Percentiles rank a stretch among this genome's conserved stretches.
These are phyloP conservation scores for Ramphastos sulfuratus DNA, from an alignment of 2,113 vertebrate species.

Conservation along the genomic window DNA sequence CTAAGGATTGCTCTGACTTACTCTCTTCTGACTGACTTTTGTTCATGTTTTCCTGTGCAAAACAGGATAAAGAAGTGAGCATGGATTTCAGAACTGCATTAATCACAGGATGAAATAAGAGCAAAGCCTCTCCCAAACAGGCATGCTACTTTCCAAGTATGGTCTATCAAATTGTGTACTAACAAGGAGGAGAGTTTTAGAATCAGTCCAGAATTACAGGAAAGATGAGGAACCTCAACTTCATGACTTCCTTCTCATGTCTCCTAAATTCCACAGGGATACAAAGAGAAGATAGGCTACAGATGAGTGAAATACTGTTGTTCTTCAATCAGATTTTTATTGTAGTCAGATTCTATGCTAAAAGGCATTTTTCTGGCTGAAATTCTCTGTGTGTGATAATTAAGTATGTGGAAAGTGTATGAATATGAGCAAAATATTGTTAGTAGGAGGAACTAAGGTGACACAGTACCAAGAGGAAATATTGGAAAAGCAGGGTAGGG, in stretches of 20 bases:
- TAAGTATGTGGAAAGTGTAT: background rate
- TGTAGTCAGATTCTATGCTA: background rate
- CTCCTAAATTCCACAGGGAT: background rate
- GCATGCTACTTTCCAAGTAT: background rate
- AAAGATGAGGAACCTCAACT: background rate
- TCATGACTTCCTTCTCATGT: background rate
- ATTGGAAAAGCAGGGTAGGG: background rate
- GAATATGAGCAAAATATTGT: background rate
- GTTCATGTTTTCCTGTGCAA: background rate
- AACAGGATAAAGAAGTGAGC: background rate
- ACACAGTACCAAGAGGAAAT: too few species aligned
- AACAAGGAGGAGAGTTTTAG: background rate
- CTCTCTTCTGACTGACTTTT: background rate
- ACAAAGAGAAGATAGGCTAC: background rate
- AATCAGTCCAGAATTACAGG: background rate
- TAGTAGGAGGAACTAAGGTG: background rate
- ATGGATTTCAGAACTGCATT: background rate
- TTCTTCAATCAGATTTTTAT: background rate
- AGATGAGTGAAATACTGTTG: background rate
- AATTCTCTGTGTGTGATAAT: background rate
- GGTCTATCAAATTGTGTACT: background rate
- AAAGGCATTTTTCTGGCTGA: background rate
- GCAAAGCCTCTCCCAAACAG: background rate
- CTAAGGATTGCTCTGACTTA: background rate
- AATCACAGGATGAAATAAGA: background rate